Conservation (phyloP, 2,113 vertebrate species). For the Delphinus delphis region DNA sequence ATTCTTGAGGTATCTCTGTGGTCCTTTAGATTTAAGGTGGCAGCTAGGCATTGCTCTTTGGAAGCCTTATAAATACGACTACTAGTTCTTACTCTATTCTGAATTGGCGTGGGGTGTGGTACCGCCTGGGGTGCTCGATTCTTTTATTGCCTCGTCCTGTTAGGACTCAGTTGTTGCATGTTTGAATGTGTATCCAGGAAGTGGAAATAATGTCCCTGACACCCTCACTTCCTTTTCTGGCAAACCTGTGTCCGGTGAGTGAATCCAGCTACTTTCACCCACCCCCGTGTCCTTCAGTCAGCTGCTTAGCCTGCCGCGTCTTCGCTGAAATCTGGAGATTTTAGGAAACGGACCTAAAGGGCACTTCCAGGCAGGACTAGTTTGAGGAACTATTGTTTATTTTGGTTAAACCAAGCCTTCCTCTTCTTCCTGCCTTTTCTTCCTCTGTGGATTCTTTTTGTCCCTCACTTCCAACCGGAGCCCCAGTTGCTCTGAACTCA, state of each 20-base stretch:
- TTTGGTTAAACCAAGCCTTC: background rate
- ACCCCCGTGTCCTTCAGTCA: background rate
- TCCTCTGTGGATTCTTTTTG: background rate
- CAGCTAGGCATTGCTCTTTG: background rate
- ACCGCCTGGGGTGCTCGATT: background rate
- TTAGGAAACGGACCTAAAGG: background rate
- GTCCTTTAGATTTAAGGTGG: slow-evolving; percentile 15
- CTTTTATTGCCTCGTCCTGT: slow-evolving; percentile 40
- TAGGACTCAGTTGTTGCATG: slow-evolving; percentile 58
- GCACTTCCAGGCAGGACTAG: background rate
- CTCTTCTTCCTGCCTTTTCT: background rate
- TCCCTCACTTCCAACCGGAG: background rate
- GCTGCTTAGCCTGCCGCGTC: background rate
- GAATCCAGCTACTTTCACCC: slow-evolving; percentile 36
- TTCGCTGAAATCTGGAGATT: background rate
- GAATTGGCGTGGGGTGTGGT: slow-evolving; percentile 17
- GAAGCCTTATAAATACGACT: background rate
- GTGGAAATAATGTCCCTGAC: slow-evolving; percentile 63
- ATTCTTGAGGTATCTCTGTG: background rate
- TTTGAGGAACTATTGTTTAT: background rate
- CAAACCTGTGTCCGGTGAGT: slow-evolving; percentile 42
- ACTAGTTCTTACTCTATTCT: background rate
- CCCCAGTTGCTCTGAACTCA: background rate
- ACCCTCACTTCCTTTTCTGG: slow-evolving; percentile 60
- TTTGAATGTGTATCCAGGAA: slow-evolving; percentile 72